Evolutionary conservation across 2,113 vertebrate genomes (phyloP).

Genomic region (Bubalus kerabau): DNA sequence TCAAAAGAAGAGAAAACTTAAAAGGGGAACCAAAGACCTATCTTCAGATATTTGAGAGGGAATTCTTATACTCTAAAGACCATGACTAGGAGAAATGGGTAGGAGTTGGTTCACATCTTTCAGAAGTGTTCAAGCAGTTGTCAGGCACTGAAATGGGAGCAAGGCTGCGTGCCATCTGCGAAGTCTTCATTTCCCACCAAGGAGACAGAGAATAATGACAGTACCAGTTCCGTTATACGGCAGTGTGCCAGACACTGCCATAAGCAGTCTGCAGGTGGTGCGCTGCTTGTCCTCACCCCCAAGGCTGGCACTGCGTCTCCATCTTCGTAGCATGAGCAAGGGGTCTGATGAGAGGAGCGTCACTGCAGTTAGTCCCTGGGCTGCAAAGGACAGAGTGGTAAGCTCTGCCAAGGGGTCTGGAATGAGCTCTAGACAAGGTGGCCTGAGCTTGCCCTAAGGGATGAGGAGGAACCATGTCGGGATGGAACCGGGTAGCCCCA

Average conservation of each 20-base stretch:
- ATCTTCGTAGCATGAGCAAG: rapidly evolving
- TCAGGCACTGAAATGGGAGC: not conserved
- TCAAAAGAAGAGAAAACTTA: not conserved
- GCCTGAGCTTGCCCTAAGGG: not conserved
- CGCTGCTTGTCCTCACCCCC: not conserved
- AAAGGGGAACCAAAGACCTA: not conserved
- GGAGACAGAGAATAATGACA: not conserved
- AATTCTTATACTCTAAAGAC: not conserved
- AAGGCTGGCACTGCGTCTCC: not conserved
- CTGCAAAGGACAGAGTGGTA: rapidly evolving
- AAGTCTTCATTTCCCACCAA: not conserved
- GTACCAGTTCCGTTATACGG: rapidly evolving
- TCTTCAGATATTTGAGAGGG: not conserved
- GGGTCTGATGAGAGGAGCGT: not conserved
- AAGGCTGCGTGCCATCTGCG: too few relatives aligned
- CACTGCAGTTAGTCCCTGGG: not conserved
- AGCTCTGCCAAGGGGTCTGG: not conserved
- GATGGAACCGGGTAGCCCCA: not conserved
- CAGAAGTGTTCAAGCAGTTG: not conserved
- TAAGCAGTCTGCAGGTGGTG: not conserved
- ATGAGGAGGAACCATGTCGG: not conserved
- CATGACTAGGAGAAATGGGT: not conserved
- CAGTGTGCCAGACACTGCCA: too few relatives aligned
- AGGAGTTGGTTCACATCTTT: not conserved
- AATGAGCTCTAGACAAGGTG: not conserved